phyloP scores from a whole-genome alignment of 2,888 invertebrate species.

The Urechis unicinctus region DNA sequence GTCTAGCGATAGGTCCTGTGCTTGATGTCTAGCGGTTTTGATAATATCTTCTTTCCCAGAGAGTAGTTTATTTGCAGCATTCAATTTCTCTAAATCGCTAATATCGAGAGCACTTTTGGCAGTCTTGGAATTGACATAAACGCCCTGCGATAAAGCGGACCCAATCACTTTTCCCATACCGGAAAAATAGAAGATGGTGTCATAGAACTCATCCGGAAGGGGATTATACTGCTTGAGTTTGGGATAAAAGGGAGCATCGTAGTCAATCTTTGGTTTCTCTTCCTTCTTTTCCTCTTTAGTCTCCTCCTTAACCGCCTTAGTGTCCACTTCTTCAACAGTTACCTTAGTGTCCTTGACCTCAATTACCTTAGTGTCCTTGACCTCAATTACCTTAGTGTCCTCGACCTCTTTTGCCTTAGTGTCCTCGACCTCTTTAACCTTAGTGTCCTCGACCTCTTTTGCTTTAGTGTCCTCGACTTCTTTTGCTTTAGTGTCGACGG shows the following conservation, averaged over 20 bases:
- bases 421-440: too few relatives aligned
- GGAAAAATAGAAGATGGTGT: constrained; percentile 24
- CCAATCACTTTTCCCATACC: constrained; percentile 24
- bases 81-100: constrained; percentile 14
- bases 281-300: too few relatives aligned
- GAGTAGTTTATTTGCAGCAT: neutral
- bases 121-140: constrained; percentile 20
- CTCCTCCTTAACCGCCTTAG: too few relatives aligned
- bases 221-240: constrained; percentile 6
- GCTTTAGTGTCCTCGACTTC: too few relatives aligned
- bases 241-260: neutral
- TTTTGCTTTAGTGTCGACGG: too few relatives aligned
- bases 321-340: too few relatives aligned
- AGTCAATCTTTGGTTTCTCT: too few relatives aligned
- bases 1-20: constrained; percentile 17
- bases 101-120: constrained; percentile 16
- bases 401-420: too few relatives aligned
- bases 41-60: constrained; percentile 2
- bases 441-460: too few relatives aligned
- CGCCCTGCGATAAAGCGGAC: constrained; percentile 18
- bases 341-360: too few relatives aligned
- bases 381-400: too few relatives aligned
- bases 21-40: constrained; percentile 16
- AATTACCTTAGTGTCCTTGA: too few relatives aligned
- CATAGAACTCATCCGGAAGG: constrained; percentile 19